phyloP scores from a whole-genome alignment of 2,113 vertebrate species.

The Lampris megalopsis region DNA sequence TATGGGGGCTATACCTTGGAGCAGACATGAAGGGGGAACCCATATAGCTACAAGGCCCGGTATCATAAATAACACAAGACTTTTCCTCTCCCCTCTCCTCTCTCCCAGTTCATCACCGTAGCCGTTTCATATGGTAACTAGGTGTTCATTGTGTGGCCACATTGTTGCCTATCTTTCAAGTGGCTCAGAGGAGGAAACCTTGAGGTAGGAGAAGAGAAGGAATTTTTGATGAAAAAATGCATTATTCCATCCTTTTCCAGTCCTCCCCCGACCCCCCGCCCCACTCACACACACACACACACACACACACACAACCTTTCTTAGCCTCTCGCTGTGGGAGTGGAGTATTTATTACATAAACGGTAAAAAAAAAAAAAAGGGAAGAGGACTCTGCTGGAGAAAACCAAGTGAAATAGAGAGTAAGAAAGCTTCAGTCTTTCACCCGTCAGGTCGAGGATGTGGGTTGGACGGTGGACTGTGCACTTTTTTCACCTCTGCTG shows the following conservation, averaged over 20 bases:
- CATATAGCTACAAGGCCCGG: slow-evolving; percentile 80
- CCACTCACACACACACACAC: slow-evolving; percentile 4
- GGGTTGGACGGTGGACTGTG: slow-evolving; percentile 29
- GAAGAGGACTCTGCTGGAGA: slow-evolving; percentile 49
- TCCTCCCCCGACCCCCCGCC: slow-evolving; percentile 46
- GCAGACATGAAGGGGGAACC: slow-evolving; percentile 75
- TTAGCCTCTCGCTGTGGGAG: slow-evolving; percentile 65
- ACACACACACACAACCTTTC: slow-evolving; percentile 29
- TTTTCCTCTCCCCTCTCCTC: slow-evolving; percentile 67
- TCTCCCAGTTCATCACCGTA: slow-evolving; percentile 75
- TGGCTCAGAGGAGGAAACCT: slow-evolving; percentile 82
- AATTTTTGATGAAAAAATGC: slow-evolving; percentile 86
- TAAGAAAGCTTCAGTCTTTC: slow-evolving; percentile 45
- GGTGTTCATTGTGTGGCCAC: slow-evolving; percentile 84
- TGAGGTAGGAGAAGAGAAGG: slow-evolving; percentile 83
- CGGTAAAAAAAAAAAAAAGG: slow-evolving; percentile 38
- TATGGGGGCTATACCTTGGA: slow-evolving; percentile 77
- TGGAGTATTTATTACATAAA: slow-evolving; percentile 85
- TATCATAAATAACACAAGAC: slow-evolving; percentile 86
- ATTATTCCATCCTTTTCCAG: slow-evolving; percentile 79
- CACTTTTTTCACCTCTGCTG: background rate
- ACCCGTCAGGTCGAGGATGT: slow-evolving; percentile 48
- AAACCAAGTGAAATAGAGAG: slow-evolving; percentile 47
- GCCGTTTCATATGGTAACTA: slow-evolving; percentile 88
- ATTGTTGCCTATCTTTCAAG: slow-evolving; percentile 85